Evolutionary conservation across 2,888 invertebrate species (phyloP).

Genomic region (Empis stercorea): DNA sequence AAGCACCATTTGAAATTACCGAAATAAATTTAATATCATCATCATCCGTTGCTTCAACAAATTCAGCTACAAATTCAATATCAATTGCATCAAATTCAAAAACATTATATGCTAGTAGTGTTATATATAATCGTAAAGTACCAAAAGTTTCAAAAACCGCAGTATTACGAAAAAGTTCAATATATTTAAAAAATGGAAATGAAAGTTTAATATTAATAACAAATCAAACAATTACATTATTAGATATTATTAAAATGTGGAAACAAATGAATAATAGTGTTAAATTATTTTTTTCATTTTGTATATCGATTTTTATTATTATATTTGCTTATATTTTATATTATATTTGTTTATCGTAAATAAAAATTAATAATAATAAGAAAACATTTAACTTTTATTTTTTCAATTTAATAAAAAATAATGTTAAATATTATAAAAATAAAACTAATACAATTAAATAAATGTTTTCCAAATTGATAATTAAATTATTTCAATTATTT

Average conservation of each 20-base stretch:
- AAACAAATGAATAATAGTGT: slow-evolving; percentile 15
- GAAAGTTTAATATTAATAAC: slow-evolving; percentile 16
- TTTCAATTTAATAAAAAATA: no score
- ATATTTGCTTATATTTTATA: slow-evolving; percentile 4
- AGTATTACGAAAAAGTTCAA: slow-evolving; percentile 19
- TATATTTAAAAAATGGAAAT: slow-evolving; percentile 16
- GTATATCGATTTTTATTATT: slow-evolving; percentile 2
- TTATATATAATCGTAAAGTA: slow-evolving; percentile 21
- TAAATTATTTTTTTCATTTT: slow-evolving; percentile 2
- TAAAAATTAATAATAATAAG: neutral
- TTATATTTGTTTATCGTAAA: neutral
- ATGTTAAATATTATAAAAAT: no score
- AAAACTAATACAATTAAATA: no score
- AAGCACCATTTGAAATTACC: slow-evolving; percentile 24
- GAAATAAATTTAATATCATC: neutral
- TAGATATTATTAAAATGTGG: slow-evolving; percentile 18
- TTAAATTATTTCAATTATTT: no score
- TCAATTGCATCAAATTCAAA: slow-evolving; percentile 5
- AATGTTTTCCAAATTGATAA: no score
- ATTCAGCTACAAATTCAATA: neutral
- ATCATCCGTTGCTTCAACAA: neutral
- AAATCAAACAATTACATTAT: slow-evolving; percentile 19
- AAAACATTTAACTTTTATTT: no score
- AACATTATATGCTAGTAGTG: slow-evolving; percentile 21
- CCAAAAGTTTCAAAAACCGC: slow-evolving; percentile 20